Evolutionary conservation across 2,797 vertebrate species (phyloP).

Genomic region (Alca torda): DNA sequence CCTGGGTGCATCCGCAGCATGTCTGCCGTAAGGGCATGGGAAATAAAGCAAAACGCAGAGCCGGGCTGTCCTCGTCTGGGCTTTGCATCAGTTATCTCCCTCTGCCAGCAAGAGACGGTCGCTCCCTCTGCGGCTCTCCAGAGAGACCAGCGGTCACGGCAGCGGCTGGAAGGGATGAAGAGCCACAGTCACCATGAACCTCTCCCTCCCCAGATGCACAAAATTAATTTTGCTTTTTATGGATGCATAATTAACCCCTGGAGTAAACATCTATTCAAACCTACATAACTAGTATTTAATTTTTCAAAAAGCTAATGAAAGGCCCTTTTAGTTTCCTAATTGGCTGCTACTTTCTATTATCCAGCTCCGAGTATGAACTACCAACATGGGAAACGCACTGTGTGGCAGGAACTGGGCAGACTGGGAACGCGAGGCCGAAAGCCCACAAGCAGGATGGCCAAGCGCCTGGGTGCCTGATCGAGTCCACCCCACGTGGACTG

Average conservation of each 20-base stretch:
- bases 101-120: fast-evolving
- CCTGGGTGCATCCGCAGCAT: fast-evolving
- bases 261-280: conserved; percentile 23
- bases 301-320: conserved; percentile 19
- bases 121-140: fast-evolving
- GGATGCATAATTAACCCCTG: conserved; percentile 1
- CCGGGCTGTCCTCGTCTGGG: not conserved
- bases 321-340: conserved; percentile 24
- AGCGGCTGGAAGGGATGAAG: not conserved
- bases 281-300: conserved; percentile 12
- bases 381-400: not conserved
- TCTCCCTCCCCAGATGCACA: not conserved
- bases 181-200: not conserved
- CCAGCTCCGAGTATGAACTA: not conserved
- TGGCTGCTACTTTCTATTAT: conserved; percentile 10
- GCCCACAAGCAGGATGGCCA: not conserved
- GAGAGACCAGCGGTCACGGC: fast-evolving
- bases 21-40: fast-evolving
- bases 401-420: not conserved
- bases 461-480: fast-evolving
- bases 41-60: fast-evolving
- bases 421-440: not conserved
- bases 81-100: no score
- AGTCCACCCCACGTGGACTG: fast-evolving
- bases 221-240: not conserved